Evolutionary conservation across 2,113 vertebrate genomes (phyloP).

Genomic region (Hassar affinis): DNA sequence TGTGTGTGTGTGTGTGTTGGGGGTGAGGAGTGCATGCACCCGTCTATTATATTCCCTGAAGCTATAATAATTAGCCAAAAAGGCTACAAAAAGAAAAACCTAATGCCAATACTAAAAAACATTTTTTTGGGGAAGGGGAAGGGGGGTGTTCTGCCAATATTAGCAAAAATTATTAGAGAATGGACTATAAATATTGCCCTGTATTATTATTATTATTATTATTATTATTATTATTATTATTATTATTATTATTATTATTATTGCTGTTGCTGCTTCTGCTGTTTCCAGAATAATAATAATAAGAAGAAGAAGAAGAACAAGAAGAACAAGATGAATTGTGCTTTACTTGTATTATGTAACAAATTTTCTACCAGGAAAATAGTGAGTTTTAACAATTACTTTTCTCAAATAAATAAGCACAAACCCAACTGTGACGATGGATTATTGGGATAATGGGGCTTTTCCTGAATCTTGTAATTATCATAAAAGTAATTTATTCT

Average conservation of each 20-base stretch:
- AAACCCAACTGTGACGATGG: neutral
- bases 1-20: slow-evolving; percentile 21
- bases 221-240: slow-evolving; percentile 13
- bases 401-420: neutral
- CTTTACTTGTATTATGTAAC: neutral
- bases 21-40: slow-evolving; percentile 24
- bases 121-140: too few species aligned
- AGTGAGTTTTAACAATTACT: too few species aligned
- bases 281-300: neutral
- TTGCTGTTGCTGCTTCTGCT: neutral
- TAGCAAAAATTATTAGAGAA: neutral
- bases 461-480: neutral
- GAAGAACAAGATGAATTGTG: neutral
- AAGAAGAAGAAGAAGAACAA: neutral
- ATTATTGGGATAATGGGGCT: neutral
- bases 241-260: neutral
- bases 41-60: slow-evolving; percentile 42
- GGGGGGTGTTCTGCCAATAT: too few species aligned
- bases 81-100: neutral
- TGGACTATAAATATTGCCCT: neutral
- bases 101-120: neutral
- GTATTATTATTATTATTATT: slow-evolving; percentile 2
- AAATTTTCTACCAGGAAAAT: neutral
- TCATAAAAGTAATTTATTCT: neutral
- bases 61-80: slow-evolving; percentile 42